Evolutionary conservation across 2,888 invertebrate species (phyloP), one percentile per base, ranked within the genome.

Genomic region (Cecidostiba fungosa): DNA sequence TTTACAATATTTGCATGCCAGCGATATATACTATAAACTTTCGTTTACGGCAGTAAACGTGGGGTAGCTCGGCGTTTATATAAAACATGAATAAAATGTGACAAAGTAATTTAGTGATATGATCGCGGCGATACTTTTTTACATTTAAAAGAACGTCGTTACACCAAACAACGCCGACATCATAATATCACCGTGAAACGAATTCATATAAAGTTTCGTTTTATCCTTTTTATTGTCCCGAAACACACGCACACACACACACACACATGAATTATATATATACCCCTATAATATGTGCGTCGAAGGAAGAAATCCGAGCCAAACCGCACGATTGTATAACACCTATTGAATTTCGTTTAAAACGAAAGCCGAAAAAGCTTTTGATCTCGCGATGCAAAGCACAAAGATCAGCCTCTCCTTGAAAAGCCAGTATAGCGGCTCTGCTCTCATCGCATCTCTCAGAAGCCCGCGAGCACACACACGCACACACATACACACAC

Each of bases 21-120:
- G 16, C 36, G 69, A 59, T 54, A 43, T 43, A 43, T 43, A 70
- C 12, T 82, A 59, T 59, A 54, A 83, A 83, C 77, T 72, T 72
- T 32, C 69, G 78, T 83, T 83, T 62, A 39, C 14, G 36, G 43
- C 59, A 82, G 36, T 82, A 76, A 76, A 76, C 47, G 39, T 69
- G 76, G 23, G 69, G 26, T 69, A 76, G 54, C 19, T 39, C 23
- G 36, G 36, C 66, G 39, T 62, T 26, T 54, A 47, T 54, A 47
- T 69, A 69, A 76, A 76, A 47, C 69, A 36, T 54, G 70, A 77
- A 82, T 12, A 73, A 80, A 80, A 76, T 69, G 69, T 12, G 32
- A 69, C 66, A 47, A 39, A 32, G 39, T 77, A 82, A 82, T 77
- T 82, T 70, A 54, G 39, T 29, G 77, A 77, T 59, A 59, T 54